Percentiles rank a stretch among this genome's conserved stretches.
Evolutionary conservation across 2,113 vertebrate species (phyloP).

Genomic region (Pseudopipra pipra): DNA sequence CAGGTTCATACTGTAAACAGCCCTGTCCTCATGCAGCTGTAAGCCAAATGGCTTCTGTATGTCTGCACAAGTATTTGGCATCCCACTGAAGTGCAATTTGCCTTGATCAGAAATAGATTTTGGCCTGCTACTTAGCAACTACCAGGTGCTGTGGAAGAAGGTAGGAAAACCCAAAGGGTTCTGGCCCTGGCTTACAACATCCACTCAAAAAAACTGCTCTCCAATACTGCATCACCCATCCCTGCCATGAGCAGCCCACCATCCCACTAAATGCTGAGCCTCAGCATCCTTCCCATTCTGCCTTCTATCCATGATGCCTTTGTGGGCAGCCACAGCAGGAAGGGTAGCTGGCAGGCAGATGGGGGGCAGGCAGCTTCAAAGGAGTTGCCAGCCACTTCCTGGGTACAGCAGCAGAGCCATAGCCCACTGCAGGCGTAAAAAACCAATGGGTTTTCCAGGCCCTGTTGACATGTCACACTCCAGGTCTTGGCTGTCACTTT

Average conservation of each 20-base stretch:
- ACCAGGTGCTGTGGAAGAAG: background rate
- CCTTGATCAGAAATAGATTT: background rate
- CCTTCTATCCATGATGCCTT: accelerated
- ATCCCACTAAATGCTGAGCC: accelerated
- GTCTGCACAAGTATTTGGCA: background rate
- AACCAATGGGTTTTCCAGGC: accelerated
- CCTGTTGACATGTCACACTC: accelerated
- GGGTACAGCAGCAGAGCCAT: accelerated
- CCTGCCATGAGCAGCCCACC: accelerated
- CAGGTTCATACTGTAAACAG: background rate
- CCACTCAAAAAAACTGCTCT: accelerated
- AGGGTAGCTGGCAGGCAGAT: constrained; percentile 32
- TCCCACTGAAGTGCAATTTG: background rate
- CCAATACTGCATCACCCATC: accelerated
- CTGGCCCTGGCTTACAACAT: accelerated
- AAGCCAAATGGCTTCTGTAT: background rate
- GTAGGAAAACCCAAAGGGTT: background rate
- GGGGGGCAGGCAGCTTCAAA: background rate
- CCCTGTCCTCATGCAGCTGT: background rate
- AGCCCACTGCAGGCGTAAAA: accelerated
- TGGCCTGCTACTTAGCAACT: background rate
- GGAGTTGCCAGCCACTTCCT: background rate
- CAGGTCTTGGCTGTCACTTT: background rate
- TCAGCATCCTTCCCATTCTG: accelerated
- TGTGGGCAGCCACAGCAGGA: background rate